phyloP scores from a whole-genome alignment of 2,113 vertebrate genomes.

The Chionis minor region DNA sequence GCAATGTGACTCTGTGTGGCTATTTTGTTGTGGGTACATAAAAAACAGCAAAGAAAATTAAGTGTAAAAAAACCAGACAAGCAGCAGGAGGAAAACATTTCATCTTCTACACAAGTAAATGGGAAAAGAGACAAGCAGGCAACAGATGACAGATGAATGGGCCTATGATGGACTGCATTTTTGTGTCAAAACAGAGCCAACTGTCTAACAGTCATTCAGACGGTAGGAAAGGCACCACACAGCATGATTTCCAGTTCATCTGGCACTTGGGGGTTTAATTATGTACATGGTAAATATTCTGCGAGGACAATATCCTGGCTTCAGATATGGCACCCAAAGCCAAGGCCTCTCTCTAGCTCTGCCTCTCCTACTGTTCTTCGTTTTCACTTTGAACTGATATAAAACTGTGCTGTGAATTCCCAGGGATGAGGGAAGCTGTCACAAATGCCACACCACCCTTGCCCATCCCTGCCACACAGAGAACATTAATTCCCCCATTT shows the following conservation, averaged over 20 bases:
- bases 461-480: neutral
- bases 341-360: conserved; percentile 4
- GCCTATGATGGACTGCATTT: conserved; percentile 63
- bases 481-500: neutral
- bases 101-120: conserved; percentile 52
- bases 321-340: neutral
- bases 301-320: neutral
- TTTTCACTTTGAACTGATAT: conserved; percentile 5
- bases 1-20: conserved; percentile 9
- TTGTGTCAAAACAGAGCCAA: conserved; percentile 61
- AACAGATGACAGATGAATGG: conserved; percentile 69
- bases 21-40: conserved; percentile 31
- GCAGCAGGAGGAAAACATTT: conserved; percentile 60
- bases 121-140: conserved; percentile 52
- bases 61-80: conserved; percentile 27
- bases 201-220: conserved; percentile 59
- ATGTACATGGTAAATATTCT: conserved; percentile 47
- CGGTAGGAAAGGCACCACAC: conserved; percentile 37
- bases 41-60: conserved; percentile 52
- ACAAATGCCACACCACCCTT: neutral
- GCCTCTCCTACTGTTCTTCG: conserved; percentile 27
- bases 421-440: neutral
- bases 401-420: neutral
- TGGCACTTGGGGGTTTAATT: conserved; percentile 52
- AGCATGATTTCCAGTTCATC: conserved; percentile 59